Evolutionary conservation across 64 coral and sea anemone species (phyloP), one percentile per base, ranked within the genome.

Genomic region (Actinia equina): DNA sequence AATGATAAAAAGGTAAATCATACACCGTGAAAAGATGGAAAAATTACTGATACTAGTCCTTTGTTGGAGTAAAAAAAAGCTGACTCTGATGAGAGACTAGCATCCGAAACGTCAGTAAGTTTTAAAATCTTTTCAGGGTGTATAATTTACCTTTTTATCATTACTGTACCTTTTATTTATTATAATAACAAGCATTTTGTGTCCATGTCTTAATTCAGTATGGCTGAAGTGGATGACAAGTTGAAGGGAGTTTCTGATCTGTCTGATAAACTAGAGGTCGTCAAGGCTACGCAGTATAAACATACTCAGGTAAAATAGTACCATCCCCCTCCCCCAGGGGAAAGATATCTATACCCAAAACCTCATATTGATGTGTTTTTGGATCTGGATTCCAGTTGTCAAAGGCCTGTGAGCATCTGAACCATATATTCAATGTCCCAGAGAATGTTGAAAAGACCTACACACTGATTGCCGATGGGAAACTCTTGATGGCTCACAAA

Each of bases 401-500:
- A 22, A 99, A 99, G 86, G 90, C 93, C 13, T 93, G 88, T 91
- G 93, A 95, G 89, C 97, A 95, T 56, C 88, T 99, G 56, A 99
- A 99, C 86, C 97, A 93, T 46, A 99, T 99, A 63, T 99, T 95
- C 44, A 94, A 86, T 58, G 97, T 99, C 43, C 97, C 97, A 59
- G 88, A 93, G 52, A 95, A 86, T 93, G 97, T 95, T 20, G 91
- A 95, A 27, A 95, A 93, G 71, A 93, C 97, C 9, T 83, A 95
- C 17, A 71, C 74, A 11, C 85, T 92, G 20, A 99, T 99, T 44
- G 85, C 26, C 83, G 93, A 95, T 37, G 97, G 97, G 7, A 99
- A 99, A 76, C 86, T 99, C 43, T 69, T 99, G 5, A 71, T 93
- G 43, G 97, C 97, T 17, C 97, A 99, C 65, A 95, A 99, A 88